phyloP scores from a whole-genome alignment of 92 coral and sea anemone species.

The Phymanthus crucifer region DNA sequence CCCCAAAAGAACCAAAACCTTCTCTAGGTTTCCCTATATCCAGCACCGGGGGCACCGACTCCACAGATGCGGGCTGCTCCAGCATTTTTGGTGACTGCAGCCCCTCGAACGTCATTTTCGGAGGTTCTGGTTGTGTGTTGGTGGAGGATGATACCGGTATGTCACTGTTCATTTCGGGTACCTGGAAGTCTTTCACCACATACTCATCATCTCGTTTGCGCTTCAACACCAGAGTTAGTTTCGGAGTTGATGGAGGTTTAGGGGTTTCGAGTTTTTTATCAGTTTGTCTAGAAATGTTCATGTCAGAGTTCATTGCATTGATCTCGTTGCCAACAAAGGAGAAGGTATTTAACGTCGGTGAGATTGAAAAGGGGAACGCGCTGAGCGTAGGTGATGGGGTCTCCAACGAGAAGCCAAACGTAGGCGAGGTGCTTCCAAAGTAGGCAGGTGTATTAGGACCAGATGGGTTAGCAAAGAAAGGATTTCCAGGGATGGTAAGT shows the following conservation, averaged over 20 bases:
- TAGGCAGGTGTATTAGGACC: slow-evolving; percentile 73
- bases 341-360: slow-evolving; percentile 65
- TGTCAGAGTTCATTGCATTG: slow-evolving; percentile 35
- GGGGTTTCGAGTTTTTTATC: slow-evolving; percentile 80
- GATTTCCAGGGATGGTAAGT: slow-evolving; percentile 76
- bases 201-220: slow-evolving; percentile 90
- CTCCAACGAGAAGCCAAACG: slow-evolving; percentile 64
- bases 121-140: slow-evolving; percentile 5
- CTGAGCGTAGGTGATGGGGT: slow-evolving; percentile 94
- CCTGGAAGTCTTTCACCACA: slow-evolving; percentile 79
- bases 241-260: slow-evolving; percentile 68
- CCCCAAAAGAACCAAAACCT: slow-evolving; percentile 28
- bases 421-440: slow-evolving; percentile 67
- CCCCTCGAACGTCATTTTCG: background rate
- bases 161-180: slow-evolving; percentile 45
- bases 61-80: slow-evolving; percentile 40
- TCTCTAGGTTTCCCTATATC: slow-evolving; percentile 31
- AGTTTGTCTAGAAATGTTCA: slow-evolving; percentile 43
- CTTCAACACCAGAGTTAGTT: slow-evolving; percentile 75
- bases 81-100: background rate
- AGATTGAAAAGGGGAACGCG: slow-evolving; percentile 79
- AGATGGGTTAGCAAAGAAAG: slow-evolving; percentile 78
- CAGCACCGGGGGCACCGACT: slow-evolving; percentile 36
- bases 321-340: slow-evolving; percentile 52
- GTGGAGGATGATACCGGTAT: background rate